These are phyloP conservation scores for Pseudobourletiella spinata DNA, from an alignment of 1,140 invertebrate genomes.

Conservation along the genomic window DNA sequence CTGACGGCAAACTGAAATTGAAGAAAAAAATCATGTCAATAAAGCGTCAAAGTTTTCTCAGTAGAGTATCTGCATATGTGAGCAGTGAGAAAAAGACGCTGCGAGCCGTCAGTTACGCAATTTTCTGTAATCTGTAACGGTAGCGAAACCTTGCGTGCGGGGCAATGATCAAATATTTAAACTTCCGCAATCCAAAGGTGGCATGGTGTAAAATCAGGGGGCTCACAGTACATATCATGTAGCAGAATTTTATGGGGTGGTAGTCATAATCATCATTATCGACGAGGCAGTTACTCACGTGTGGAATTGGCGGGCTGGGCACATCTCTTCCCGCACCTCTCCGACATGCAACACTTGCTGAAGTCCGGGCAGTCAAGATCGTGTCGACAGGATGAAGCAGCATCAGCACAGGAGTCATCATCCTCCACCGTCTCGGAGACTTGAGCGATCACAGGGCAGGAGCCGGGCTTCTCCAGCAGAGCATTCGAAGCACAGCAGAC, in stretches of 20 bases:
- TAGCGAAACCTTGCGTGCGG: no score
- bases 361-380: slow-evolving; percentile 69
- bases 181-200: no score
- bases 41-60: not conserved
- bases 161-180: no score
- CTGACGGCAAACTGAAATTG: slow-evolving; percentile 55
- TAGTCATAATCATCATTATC: no score
- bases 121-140: not conserved
- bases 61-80: no score
- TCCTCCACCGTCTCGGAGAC: slow-evolving; percentile 39
- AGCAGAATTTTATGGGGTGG: no score
- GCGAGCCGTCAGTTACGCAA: no score
- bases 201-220: no score
- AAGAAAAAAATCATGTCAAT: slow-evolving; percentile 10
- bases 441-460: slow-evolving; percentile 50
- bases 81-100: no score
- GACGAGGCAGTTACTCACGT: no score
- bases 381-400: slow-evolving; percentile 57
- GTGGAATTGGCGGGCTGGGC: slow-evolving; percentile 58
- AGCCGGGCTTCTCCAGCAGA: slow-evolving; percentile 61
- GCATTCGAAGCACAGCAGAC: slow-evolving; percentile 72
- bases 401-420: slow-evolving; percentile 42
- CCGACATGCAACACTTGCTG: slow-evolving; percentile 67
- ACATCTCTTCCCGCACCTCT: slow-evolving; percentile 58
- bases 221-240: no score